Percentiles rank a stretch among this genome's conserved stretches.
Evolutionary conservation across 2,888 invertebrate species (phyloP).

Genomic region (Chrysina gloriosa): DNA sequence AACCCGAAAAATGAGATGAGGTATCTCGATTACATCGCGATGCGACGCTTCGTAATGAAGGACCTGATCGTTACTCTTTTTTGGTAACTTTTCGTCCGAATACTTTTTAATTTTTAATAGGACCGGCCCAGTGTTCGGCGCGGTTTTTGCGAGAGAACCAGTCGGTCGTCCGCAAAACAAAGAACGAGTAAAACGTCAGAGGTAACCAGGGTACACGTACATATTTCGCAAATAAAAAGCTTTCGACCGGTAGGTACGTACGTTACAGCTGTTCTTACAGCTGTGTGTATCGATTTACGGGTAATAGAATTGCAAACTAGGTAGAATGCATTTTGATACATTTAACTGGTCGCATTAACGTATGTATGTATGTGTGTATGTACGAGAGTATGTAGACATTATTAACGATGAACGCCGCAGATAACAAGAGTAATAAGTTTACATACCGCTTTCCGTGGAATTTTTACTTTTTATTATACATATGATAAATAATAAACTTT

Average conservation of each 20-base stretch:
- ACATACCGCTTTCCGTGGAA: no score
- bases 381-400: no score
- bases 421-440: no score
- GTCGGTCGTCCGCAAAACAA: conserved; percentile 3
- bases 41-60: no score
- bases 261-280: conserved; percentile 35
- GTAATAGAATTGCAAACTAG: conserved; percentile 36
- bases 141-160: background rate
- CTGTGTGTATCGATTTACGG: conserved; percentile 36
- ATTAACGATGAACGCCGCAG: no score
- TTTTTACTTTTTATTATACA: no score
- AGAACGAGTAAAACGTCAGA: conserved; percentile 1
- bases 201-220: background rate
- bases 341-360: background rate
- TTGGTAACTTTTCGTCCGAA: no score
- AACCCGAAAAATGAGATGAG: no score
- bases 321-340: conserved; percentile 10
- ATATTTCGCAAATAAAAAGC: background rate
- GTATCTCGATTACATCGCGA: no score
- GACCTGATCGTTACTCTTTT: no score
- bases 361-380: no score
- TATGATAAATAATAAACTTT: no score
- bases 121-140: background rate
- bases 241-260: background rate
- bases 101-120: conserved; percentile 2